Evolutionary conservation across 2,113 vertebrate genomes (phyloP), one percentile per base, ranked within the genome.

Genomic region (Rhagologus leucostigma): DNA sequence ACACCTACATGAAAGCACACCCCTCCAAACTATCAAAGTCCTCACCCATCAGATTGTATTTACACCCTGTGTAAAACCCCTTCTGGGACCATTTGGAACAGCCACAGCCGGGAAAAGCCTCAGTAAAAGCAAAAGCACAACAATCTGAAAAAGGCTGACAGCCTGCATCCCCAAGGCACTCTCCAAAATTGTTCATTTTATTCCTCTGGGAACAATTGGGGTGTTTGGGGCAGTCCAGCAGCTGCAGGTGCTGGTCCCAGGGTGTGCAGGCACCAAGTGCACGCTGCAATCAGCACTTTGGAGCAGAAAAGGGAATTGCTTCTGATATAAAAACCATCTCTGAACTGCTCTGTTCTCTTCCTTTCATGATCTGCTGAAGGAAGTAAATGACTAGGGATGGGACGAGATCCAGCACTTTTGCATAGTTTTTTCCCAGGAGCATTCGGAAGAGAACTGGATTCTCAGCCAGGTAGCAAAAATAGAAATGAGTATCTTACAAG

Each of bases 211-310:
- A 18, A 10, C 3, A 16, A 1, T 0, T 60, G 27, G 21, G 19
- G 16, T 14, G 3, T 32, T 9, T 13, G 20, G 41, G n/a, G 15
- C 32, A n/a, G 29, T 6, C 15, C 42, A 35, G 65, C 68, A 68
- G 15, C 79, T 2, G 1, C 62, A 56, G 67, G 15, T 37, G 67
- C 33, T 52, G 20, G 10, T 59, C 69, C 70, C n/a, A 19, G 21
- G 6, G 13, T 1, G 3, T 16, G 11, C 39, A 35, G 39, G 41
- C 1, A 42, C 29, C 20, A 37, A 0, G 0, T 20, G 32, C 23
- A n/a, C 1, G 0, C 21, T 27, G 47, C 15, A 52, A 3, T 19
- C 69, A 67, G 35, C 13, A 7, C 47, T 33, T 26, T 20, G 9
- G 39, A 70, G 32, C 46, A 60, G 13, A 65, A 64, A 52, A 60